Conservation (phyloP, 2,888 invertebrate species). For the Bombylius major region DNA sequence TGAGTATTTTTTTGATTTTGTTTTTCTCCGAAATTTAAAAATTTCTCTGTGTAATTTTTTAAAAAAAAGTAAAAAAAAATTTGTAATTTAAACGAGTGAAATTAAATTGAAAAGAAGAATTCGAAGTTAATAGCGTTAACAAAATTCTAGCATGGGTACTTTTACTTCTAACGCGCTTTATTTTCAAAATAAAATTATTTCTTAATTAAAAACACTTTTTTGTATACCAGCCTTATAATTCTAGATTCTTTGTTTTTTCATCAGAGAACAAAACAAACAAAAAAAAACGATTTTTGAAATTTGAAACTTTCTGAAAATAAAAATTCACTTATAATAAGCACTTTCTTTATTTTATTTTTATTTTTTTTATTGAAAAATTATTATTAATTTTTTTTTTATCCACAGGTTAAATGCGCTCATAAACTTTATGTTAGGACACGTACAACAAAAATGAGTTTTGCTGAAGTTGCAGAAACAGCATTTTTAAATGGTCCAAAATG, state of each 20-base stretch:
- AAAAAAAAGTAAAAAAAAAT: background rate
- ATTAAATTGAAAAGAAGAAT: too few relatives aligned
- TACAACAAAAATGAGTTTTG: conserved; percentile 66
- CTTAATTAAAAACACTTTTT: too few relatives aligned
- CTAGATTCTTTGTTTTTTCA: too few relatives aligned
- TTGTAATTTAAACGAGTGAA: too few relatives aligned
- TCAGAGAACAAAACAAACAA: too few relatives aligned
- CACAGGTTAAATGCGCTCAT: conserved; percentile 70
- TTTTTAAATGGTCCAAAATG: conserved; percentile 64
- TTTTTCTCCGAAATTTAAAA: background rate
- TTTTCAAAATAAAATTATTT: too few relatives aligned
- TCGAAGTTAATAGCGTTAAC: too few relatives aligned
- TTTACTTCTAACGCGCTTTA: too few relatives aligned
- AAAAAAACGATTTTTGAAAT: background rate
- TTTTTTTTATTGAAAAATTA: too few relatives aligned
- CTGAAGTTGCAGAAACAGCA: conserved; percentile 71
- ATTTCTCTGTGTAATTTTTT: background rate
- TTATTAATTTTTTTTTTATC: conserved; percentile 14
- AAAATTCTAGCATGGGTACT: too few relatives aligned
- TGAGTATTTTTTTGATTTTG: conserved; percentile 35
- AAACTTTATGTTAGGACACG: conserved; percentile 59
- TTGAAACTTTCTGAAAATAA: background rate
- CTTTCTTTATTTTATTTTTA: background rate
- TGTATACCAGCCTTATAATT: too few relatives aligned
- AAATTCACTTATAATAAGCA: background rate